Conservation (phyloP, 2,113 vertebrate genomes). For the Phalacrocorax aristotelis region DNA sequence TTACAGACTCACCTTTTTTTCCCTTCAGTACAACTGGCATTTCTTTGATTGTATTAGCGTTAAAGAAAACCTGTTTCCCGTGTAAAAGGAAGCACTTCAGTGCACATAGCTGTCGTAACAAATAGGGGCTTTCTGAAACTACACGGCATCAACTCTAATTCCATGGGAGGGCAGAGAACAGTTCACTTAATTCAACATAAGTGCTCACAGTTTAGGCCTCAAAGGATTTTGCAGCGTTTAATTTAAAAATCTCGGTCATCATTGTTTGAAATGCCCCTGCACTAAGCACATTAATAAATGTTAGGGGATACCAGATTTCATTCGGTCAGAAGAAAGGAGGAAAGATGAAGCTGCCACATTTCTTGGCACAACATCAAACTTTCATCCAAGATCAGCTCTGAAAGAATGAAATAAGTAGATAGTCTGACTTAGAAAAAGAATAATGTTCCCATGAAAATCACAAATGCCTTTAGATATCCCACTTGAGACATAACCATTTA, state of each 20-base stretch:
- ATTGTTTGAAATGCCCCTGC: not conserved
- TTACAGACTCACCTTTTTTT: not conserved
- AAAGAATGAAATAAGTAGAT: not conserved
- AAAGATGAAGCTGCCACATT: not conserved
- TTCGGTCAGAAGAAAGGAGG: not conserved
- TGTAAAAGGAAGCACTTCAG: not conserved
- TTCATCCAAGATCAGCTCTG: not conserved
- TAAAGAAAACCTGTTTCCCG: not conserved
- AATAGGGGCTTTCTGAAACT: not conserved
- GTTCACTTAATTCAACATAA: not conserved
- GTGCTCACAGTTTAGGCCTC: not conserved
- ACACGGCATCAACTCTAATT: not conserved
- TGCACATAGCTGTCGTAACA: not conserved
- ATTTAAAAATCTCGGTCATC: not conserved
- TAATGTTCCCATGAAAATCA: not conserved
- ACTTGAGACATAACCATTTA: constrained; percentile 5
- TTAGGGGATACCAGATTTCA: not conserved
- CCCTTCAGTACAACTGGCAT: not conserved
- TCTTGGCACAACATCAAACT: not conserved
- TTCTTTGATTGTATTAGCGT: not conserved
- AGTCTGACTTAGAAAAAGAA: not conserved
- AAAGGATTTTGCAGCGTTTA: not conserved
- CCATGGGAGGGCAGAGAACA: not conserved
- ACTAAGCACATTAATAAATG: not conserved
- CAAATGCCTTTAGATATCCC: not conserved